Percentiles rank a stretch among this genome's conserved stretches.
These are phyloP conservation scores for Anguilla pacifica DNA, from an alignment of 2,797 vertebrate species.

Conservation along the genomic window DNA sequence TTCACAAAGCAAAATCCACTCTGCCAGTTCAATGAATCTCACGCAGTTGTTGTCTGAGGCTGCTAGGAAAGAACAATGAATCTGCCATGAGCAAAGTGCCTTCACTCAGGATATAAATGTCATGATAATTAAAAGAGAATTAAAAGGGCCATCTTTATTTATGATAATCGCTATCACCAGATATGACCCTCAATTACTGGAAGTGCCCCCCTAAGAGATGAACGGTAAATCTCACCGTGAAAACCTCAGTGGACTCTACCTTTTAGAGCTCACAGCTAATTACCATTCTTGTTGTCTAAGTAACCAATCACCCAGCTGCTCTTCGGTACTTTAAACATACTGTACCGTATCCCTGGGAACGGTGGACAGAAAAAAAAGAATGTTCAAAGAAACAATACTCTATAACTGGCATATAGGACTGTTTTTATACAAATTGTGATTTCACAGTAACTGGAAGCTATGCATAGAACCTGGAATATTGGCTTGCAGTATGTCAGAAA, in stretches of 20 bases:
- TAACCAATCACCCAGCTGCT: slow-evolving; percentile 61
- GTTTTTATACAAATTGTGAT: slow-evolving; percentile 39
- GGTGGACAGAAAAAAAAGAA: slow-evolving; percentile 46
- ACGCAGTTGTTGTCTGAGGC: slow-evolving; percentile 15
- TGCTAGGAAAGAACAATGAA: slow-evolving; percentile 32
- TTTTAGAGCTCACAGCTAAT: slow-evolving; percentile 54
- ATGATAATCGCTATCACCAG: slow-evolving; percentile 45
- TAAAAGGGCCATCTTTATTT: slow-evolving; percentile 45
- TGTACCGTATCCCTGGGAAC: slow-evolving; percentile 65
- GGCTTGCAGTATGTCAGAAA: slow-evolving; percentile 46
- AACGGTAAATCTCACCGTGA: slow-evolving; percentile 51
- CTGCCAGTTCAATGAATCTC: background rate
- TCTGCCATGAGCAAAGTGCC: slow-evolving; percentile 16
- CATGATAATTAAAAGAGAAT: slow-evolving; percentile 43
- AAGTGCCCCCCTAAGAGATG: slow-evolving; percentile 39
- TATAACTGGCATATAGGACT: slow-evolving; percentile 44
- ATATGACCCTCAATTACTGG: slow-evolving; percentile 56
- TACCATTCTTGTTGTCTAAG: slow-evolving; percentile 73
- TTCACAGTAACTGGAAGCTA: slow-evolving; percentile 33
- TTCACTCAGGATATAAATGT: slow-evolving; percentile 25
- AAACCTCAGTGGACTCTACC: slow-evolving; percentile 41
- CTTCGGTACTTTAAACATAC: slow-evolving; percentile 55
- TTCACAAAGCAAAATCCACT: slow-evolving; percentile 19
- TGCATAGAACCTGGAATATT: slow-evolving; percentile 27
- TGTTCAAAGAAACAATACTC: slow-evolving; percentile 44